These are phyloP conservation scores for Cantharis lateralis DNA, from an alignment of 2,888 invertebrate genomes.

Conservation along the genomic window DNA sequence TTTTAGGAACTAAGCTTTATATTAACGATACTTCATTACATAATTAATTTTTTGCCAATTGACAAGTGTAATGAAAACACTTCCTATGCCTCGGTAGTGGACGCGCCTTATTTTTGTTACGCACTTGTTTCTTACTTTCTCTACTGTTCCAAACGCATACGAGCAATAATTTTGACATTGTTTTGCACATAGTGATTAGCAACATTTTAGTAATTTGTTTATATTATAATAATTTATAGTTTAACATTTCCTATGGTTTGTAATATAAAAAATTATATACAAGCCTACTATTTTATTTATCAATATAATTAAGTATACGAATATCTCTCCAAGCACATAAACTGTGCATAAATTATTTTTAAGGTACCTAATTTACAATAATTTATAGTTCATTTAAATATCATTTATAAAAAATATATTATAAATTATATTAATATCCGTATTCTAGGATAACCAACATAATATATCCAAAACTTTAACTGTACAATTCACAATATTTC, in stretches of 20 bases:
- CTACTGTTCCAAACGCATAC: not conserved
- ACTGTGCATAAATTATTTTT: not conserved
- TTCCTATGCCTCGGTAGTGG: not conserved
- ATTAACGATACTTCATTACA: constrained; percentile 3
- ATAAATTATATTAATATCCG: no score
- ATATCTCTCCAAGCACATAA: not conserved
- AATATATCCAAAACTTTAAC: no score
- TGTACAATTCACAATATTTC: no score
- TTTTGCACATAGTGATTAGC: not conserved
- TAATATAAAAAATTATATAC: not conserved
- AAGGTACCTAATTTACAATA: not conserved
- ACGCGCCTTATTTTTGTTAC: constrained; percentile 3
- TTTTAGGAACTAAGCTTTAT: constrained; percentile 3
- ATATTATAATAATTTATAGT: not conserved
- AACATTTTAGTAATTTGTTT: not conserved
- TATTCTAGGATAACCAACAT: no score
- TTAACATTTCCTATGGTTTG: not conserved
- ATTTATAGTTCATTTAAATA: not conserved
- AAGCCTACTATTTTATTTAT: not conserved
- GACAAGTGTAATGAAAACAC: constrained; percentile 4
- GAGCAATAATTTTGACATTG: not conserved
- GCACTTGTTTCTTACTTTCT: not conserved
- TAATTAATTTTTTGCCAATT: constrained; percentile 1
- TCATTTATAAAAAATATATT: no score
- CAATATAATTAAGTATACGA: not conserved